Evolutionary conservation across 1,140 invertebrate species (phyloP), one percentile per base, ranked within the genome.

Genomic region (Bombus ignitus): DNA sequence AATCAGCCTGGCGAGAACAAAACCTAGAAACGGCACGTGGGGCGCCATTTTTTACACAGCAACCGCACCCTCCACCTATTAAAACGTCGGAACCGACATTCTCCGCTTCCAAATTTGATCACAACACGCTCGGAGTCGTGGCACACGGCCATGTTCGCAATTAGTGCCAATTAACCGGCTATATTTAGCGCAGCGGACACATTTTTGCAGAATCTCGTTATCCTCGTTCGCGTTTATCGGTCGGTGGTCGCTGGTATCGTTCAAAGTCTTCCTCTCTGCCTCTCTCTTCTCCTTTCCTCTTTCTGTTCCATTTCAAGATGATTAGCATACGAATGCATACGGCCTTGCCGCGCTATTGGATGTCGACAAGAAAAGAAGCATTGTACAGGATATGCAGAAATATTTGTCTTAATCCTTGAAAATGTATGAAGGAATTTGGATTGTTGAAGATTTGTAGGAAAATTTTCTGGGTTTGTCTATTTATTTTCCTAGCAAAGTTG

Each of bases 281-380:
- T 83, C 85, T 85, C 89, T 88, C 87, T 71, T 81, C 90, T 53
- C 47, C 18, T 53, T 53, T 53, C 83, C 87, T 57, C 22, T 77
- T 25, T 18, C 37, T 87, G 87, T 85, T 75, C 42, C 53, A 77
- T 57, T 32, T 28, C 35, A 15, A 87, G 78, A 74, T 76, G 89
- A 94, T 94, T 94, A 92, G 92, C 93, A 94, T 94, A 94, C 93
- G 90, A 94, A 94, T 94, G 91, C 91, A 89, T 91, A 88, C 91
- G 93, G 91, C 93, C 94, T 94, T 94, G 92, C 92, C 89, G 83
- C 92, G 71, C 91, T 81, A 91, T 91, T 91, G 88, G 87, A 79
- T 78, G 87, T 78, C 85, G 86, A 74, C 53, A 72, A 79, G 87
- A 78, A 82, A 74, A 88, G 83, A 66, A 62, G 78, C 44, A 86